A percentile compares a stretch with the other conserved stretches of the same genome.
These are phyloP conservation scores for Agriopis aurantiaria DNA, from an alignment of 2,888 invertebrate genomes.

Conservation along the genomic window DNA sequence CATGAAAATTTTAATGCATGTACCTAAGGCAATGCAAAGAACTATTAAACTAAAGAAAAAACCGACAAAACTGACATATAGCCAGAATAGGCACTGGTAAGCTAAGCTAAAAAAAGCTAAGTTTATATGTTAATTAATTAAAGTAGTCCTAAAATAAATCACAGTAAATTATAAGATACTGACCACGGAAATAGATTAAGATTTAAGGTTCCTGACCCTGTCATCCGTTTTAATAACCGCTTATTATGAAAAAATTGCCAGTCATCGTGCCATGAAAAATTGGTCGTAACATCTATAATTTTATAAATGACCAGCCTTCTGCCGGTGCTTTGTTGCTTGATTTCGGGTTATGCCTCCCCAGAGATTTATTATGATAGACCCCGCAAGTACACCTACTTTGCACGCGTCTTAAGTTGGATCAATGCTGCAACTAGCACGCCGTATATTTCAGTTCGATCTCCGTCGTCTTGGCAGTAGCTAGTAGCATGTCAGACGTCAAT, in stretches of 20 bases:
- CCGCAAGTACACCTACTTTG: no score
- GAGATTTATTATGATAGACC: no score
- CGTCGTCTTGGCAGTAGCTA: no score
- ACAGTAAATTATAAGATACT: constrained; percentile 24
- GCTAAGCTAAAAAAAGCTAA: background rate
- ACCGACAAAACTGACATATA: background rate
- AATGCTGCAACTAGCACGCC: no score
- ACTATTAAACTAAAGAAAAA: no score
- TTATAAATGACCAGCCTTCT: constrained; percentile 15
- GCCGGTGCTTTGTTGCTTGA: constrained; percentile 9
- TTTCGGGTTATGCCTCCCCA: background rate
- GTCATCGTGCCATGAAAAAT: constrained; percentile 21
- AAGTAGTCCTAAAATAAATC: constrained; percentile 6
- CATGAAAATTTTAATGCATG: no score
- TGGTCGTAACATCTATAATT: constrained; percentile 18
- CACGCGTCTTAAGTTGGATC: no score
- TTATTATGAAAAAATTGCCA: constrained; percentile 30
- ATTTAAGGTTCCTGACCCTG: constrained; percentile 24
- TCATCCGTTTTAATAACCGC: constrained; percentile 26
- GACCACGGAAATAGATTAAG: constrained; percentile 26
- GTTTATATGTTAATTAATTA: background rate
- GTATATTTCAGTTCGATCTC: no score
- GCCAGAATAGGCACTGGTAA: background rate
- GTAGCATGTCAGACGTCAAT: no score
- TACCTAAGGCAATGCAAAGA: no score